Evolutionary conservation across 2,113 vertebrate species (phyloP).

Genomic region (Lophura nycthemera): DNA sequence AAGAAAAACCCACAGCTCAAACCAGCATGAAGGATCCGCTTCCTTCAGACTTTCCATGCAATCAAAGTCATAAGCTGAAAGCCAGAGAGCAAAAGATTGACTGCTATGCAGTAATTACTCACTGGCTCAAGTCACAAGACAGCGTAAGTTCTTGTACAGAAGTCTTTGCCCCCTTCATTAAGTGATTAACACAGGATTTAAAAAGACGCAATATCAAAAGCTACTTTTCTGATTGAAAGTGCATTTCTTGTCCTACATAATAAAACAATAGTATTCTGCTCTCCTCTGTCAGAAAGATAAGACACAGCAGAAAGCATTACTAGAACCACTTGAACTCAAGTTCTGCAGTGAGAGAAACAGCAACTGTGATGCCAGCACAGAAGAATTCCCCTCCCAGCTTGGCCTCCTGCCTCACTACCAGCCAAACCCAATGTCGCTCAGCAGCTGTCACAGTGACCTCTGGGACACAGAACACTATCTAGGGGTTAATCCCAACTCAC

Average conservation of each 20-base stretch:
- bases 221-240: background rate
- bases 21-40: background rate
- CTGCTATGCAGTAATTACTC: background rate
- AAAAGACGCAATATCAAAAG: background rate
- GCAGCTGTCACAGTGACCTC: background rate
- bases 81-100: background rate
- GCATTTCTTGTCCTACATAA: background rate
- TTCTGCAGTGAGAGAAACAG: background rate
- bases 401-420: background rate
- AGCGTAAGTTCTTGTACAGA: rapidly evolving
- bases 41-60: background rate
- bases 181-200: background rate
- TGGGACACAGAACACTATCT: background rate
- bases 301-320: background rate
- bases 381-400: background rate
- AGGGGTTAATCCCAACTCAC: background rate
- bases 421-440: background rate
- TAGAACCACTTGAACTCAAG: background rate
- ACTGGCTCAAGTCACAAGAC: background rate
- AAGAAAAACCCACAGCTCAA: background rate
- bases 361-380: rapidly evolving
- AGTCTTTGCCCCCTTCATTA: background rate
- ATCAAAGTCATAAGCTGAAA: background rate
- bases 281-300: background rate
- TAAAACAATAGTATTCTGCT: background rate